A percentile compares a stretch with the other conserved stretches of the same genome.
Evolutionary conservation across 1,140 invertebrate species (phyloP).

Genomic region (Frieseomelitta varia): DNA sequence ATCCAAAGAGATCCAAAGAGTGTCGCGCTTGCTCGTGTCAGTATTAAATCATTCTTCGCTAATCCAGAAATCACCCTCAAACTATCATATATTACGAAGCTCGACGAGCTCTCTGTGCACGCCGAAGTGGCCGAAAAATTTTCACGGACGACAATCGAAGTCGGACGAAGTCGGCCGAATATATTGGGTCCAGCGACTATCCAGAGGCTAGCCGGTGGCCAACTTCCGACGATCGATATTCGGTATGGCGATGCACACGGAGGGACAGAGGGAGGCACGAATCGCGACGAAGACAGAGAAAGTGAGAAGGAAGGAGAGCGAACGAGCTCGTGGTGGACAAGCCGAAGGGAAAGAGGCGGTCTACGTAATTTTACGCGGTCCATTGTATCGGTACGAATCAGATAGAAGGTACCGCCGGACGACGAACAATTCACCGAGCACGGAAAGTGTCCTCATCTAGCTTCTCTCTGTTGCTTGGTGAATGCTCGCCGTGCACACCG

Average conservation of each 20-base stretch:
- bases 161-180: constrained; percentile 23
- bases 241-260: constrained; percentile 26
- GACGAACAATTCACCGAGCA: constrained; percentile 42
- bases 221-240: constrained; percentile 53
- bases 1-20: too few species aligned
- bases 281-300: not conserved
- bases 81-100: too few species aligned
- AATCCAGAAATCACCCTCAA: too few species aligned
- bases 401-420: constrained; percentile 38
- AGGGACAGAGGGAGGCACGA: constrained; percentile 16
- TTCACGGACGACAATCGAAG: not conserved
- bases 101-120: too few species aligned
- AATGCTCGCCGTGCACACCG: not conserved
- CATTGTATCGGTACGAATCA: constrained; percentile 53
- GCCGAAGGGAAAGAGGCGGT: constrained; percentile 2
- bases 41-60: too few species aligned
- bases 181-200: constrained; percentile 28
- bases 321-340: not conserved
- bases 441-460: constrained; percentile 42
- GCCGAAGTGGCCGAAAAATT: not conserved
- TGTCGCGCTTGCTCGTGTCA: too few species aligned
- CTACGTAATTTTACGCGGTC: constrained; percentile 40
- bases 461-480: constrained; percentile 22
- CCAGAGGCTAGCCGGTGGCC: constrained; percentile 30
- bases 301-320: not conserved